Conservation (phyloP, 2,797 vertebrate genomes). For the Furcifer pardalis region DNA sequence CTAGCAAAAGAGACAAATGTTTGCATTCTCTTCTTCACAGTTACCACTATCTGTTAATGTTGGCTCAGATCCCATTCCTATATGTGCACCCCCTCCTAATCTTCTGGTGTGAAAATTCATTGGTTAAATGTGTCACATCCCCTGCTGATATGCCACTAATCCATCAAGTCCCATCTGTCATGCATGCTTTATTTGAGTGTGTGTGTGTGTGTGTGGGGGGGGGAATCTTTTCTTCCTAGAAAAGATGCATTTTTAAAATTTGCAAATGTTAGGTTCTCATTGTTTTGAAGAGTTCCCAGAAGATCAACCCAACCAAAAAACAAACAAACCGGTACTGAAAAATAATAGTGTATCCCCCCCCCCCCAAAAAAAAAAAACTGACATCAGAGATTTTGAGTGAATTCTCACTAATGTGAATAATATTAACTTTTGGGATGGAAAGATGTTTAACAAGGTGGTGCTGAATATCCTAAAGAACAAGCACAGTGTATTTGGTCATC, state of each 20-base stretch:
- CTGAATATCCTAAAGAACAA: slow-evolving; percentile 11
- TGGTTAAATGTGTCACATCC: neutral
- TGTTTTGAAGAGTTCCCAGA: slow-evolving; percentile 4
- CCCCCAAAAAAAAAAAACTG: too few relatives aligned
- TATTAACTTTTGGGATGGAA: slow-evolving; percentile 25
- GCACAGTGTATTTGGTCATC: slow-evolving; percentile 27
- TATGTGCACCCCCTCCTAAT: too few relatives aligned
- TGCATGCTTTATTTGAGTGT: neutral
- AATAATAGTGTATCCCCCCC: neutral
- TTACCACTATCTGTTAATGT: neutral
- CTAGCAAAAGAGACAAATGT: neutral
- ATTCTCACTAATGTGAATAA: slow-evolving; percentile 14
- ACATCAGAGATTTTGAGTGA: slow-evolving; percentile 31
- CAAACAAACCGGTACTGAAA: neutral
- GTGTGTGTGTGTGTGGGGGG: too few relatives aligned
- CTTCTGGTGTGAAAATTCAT: neutral
- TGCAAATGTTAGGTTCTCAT: neutral
- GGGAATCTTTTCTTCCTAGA: neutral
- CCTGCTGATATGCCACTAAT: neutral
- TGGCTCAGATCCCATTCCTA: neutral
- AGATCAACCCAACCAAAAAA: slow-evolving; percentile 18
- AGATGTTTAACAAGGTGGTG: slow-evolving; percentile 32
- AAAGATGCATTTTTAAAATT: neutral
- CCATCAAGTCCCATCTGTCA: neutral
- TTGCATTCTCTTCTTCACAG: neutral